phyloP scores from a whole-genome alignment of 2,888 invertebrate species.

The Meteorus cinctellus region DNA sequence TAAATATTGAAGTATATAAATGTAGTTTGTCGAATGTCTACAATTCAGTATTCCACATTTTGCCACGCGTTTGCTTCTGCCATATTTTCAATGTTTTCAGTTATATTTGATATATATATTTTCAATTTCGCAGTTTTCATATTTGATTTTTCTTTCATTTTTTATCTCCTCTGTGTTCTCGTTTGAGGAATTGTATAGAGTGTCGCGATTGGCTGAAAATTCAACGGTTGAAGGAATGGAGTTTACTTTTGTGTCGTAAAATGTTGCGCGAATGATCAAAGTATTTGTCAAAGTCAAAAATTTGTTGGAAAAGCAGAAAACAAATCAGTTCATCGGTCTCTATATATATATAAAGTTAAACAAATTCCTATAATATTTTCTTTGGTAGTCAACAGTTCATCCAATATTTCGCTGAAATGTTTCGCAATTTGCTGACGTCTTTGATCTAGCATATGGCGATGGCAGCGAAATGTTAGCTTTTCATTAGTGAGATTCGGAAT shows the following conservation, averaged over 20 bases:
- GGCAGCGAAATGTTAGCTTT: constrained; percentile 38
- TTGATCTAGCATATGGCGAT: background rate
- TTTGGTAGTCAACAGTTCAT: constrained; percentile 29
- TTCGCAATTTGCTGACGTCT: background rate
- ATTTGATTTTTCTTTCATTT: constrained; percentile 33
- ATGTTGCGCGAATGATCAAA: constrained; percentile 45
- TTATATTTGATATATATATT: constrained; percentile 11
- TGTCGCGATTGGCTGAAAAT: constrained; percentile 43
- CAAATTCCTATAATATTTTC: constrained; percentile 41
- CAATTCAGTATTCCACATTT: constrained; percentile 20
- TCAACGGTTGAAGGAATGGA: constrained; percentile 45
- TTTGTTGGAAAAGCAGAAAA: background rate
- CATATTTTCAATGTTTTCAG: constrained; percentile 14
- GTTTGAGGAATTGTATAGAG: constrained; percentile 14
- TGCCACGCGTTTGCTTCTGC: constrained; percentile 2
- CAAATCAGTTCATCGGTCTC: background rate
- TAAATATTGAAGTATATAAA: constrained; percentile 8
- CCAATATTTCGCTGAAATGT: background rate
- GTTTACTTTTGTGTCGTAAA: constrained; percentile 34
- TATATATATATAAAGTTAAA: background rate
- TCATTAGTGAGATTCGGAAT: constrained; percentile 7
- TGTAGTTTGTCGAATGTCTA: background rate
- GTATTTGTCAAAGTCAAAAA: constrained; percentile 29
- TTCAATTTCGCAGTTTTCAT: constrained; percentile 35
- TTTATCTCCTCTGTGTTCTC: constrained; percentile 38